Conservation (phyloP, 1,140 invertebrate species). For the Chionoecetes opilio region DNA sequence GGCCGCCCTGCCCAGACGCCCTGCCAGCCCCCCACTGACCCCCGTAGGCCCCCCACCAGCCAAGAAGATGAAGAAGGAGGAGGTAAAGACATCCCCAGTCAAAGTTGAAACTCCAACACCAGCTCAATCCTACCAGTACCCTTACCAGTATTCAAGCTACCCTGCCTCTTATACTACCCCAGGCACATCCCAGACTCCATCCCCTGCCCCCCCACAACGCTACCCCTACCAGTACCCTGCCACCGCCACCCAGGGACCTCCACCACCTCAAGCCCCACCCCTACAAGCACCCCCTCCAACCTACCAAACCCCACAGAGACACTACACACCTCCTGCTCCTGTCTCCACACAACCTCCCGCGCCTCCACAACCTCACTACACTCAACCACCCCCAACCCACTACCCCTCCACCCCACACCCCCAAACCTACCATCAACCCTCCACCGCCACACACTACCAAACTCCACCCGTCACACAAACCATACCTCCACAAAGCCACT, state of each 20-base stretch:
- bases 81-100: conserved; percentile 69
- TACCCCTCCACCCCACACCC: conserved; percentile 61
- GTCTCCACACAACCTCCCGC: conserved; percentile 54
- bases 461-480: conserved; percentile 58
- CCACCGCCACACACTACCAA: conserved; percentile 54
- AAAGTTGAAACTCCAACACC: conserved; percentile 7
- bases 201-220: conserved; percentile 52
- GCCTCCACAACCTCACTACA: conserved; percentile 63
- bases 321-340: conserved; percentile 53
- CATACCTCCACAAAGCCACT: conserved; percentile 69
- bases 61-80: conserved; percentile 78
- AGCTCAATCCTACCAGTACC: conserved; percentile 37
- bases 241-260: conserved; percentile 70
- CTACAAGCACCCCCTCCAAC: conserved; percentile 75
- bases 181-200: conserved; percentile 11
- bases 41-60: conserved; percentile 61
- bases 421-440: conserved; percentile 61
- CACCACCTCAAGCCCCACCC: conserved; percentile 73
- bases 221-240: conserved; percentile 74
- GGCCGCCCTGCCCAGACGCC: conserved; percentile 49
- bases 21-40: conserved; percentile 45
- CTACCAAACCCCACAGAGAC: conserved; percentile 58
- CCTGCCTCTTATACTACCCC: conserved; percentile 51
- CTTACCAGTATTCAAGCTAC: conserved; percentile 57
- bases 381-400: conserved; percentile 58